Evolutionary conservation across 2,888 invertebrate species (phyloP).

Genomic region (Heteropelma amictum): DNA sequence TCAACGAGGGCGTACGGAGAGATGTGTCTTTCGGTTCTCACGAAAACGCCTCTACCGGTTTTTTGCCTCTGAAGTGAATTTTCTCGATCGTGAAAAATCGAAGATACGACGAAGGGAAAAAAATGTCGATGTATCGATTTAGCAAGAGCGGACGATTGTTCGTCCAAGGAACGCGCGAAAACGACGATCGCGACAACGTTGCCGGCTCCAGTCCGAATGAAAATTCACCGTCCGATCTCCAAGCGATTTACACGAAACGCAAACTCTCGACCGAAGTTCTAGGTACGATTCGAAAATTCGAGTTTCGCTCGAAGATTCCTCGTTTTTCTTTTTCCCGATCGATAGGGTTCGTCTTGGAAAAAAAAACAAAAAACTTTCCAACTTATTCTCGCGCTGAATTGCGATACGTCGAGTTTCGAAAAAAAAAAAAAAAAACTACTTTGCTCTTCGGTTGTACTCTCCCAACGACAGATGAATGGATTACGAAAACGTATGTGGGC

Average conservation of each 20-base stretch:
- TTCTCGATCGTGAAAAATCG: conserved; percentile 4
- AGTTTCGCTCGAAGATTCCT: neutral
- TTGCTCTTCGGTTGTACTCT: too few relatives aligned
- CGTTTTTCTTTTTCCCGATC: conserved; percentile 25
- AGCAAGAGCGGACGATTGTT: conserved; percentile 87
- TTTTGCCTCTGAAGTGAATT: conserved; percentile 6
- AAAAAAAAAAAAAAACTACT: too few relatives aligned
- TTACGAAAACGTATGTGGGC: too few relatives aligned
- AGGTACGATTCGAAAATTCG: conserved; percentile 78
- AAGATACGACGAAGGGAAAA: neutral
- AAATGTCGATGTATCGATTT: conserved; percentile 89
- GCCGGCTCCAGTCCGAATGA: conserved; percentile 66
- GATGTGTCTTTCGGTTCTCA: conserved; percentile 19
- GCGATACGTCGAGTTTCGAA: too few relatives aligned
- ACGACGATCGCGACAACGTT: conserved; percentile 81
- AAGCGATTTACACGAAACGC: conserved; percentile 90
- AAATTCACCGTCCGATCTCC: conserved; percentile 80
- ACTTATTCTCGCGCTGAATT: too few relatives aligned
- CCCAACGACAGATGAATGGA: too few relatives aligned
- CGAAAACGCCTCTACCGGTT: neutral
- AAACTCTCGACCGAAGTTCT: conserved; percentile 90
- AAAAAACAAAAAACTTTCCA: too few relatives aligned
- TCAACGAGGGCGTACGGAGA: neutral
- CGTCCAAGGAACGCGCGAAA: conserved; percentile 86
- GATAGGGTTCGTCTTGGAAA: conserved; percentile 57